phyloP scores from a whole-genome alignment of 2,113 vertebrate species.

The Dicentrarchus labrax region DNA sequence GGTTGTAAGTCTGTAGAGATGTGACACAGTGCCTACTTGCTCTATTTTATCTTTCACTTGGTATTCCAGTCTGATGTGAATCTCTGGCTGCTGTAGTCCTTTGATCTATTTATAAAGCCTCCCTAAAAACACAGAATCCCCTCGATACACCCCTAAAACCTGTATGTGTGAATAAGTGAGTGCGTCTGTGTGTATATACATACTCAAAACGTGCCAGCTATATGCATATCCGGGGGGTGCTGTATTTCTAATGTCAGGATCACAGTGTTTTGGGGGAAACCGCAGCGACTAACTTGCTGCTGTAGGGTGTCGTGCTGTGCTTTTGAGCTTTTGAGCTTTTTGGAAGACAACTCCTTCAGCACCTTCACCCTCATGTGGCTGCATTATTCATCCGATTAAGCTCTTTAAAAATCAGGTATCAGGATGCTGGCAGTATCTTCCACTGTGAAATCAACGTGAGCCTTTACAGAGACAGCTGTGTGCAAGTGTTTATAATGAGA shows the following conservation, averaged over 20 bases:
- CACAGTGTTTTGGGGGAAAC: constrained; percentile 4
- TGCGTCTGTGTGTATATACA: constrained; percentile 27
- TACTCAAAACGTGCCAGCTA: constrained; percentile 12
- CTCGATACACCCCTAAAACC: constrained; percentile 51
- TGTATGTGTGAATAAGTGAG: constrained; percentile 51
- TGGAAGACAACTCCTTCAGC: constrained; percentile 13
- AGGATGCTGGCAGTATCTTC: constrained; percentile 23
- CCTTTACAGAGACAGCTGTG: constrained; percentile 30
- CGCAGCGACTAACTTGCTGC: not conserved
- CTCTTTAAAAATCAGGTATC: constrained; percentile 38
- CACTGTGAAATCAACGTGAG: constrained; percentile 46
- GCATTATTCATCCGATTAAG: constrained; percentile 68
- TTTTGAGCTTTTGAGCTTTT: constrained; percentile 32
- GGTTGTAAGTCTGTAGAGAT: constrained; percentile 44
- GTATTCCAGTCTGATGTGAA: constrained; percentile 65
- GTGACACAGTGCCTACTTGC: constrained; percentile 36
- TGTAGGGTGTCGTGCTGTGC: not conserved
- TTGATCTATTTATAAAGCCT: constrained; percentile 77
- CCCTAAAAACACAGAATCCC: constrained; percentile 65
- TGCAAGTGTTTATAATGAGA: constrained; percentile 53
- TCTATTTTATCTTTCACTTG: constrained; percentile 53
- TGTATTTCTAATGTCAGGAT: constrained; percentile 17
- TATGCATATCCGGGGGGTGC: not conserved
- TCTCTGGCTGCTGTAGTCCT: constrained; percentile 55
- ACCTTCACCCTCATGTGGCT: constrained; percentile 34